phyloP scores from a whole-genome alignment of 2,888 invertebrate genomes.

The Mesochorus sp. region DNA sequence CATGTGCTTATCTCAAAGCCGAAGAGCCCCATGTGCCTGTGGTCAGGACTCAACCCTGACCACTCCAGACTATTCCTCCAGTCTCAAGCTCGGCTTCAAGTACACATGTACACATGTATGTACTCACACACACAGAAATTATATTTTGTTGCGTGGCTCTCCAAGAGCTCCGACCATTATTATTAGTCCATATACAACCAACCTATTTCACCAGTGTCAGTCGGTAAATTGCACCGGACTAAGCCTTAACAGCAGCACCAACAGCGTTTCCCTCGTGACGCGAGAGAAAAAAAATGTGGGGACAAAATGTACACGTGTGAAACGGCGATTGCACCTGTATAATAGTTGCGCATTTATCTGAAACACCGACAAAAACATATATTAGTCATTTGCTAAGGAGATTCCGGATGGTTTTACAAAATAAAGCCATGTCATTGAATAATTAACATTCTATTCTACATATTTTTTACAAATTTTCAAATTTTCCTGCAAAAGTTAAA shows the following conservation, averaged over 20 bases:
- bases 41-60: too few relatives aligned
- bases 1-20: slow-evolving; percentile 7
- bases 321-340: neutral
- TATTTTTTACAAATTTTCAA: too few relatives aligned
- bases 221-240: slow-evolving; percentile 61
- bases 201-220: slow-evolving; percentile 62
- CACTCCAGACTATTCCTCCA: too few relatives aligned
- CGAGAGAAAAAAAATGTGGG: neutral
- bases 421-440: too few relatives aligned
- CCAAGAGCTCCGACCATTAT: slow-evolving; percentile 45
- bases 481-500: too few relatives aligned
- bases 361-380: neutral
- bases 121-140: too few relatives aligned
- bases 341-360: neutral
- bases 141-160: neutral
- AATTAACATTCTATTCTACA: too few relatives aligned
- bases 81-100: too few relatives aligned
- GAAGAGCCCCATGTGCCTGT: neutral
- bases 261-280: slow-evolving; percentile 3
- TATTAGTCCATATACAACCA: slow-evolving; percentile 65
- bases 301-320: slow-evolving; percentile 12
- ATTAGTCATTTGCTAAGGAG: neutral
- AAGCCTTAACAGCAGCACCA: slow-evolving; percentile 3
- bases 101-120: too few relatives aligned
- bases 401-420: too few relatives aligned